Evolutionary conservation across 2,113 vertebrate genomes (phyloP), one percentile per base, ranked within the genome.

Genomic region (Morone saxatilis): DNA sequence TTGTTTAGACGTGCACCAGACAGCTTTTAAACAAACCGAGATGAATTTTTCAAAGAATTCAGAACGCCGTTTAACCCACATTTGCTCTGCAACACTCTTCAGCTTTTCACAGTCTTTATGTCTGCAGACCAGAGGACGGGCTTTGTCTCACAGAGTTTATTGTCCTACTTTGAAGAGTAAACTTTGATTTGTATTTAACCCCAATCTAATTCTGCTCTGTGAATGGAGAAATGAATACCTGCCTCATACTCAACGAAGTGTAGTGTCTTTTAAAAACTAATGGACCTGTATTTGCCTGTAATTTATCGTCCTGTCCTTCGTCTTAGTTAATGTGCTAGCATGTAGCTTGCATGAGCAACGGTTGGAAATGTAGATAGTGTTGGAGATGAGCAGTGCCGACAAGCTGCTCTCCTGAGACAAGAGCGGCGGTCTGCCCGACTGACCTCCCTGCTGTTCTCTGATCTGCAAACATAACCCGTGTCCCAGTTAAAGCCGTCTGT

Each of bases 301-400:
- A 88, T 45, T 82, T 88, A 87, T 91, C 57, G 91, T 94, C 91
- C 90, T 89, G 92, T 94, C 85, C 73, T 89, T 91, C 68, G 90
- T 94, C 89, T 85, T 93, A 89, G 88, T 91, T 90, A 82, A 84
- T 93, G 91, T 92, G 91, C 91, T 92, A 93, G 94, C 94, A 94
- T 94, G 94, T 93, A 91, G 92, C 88, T 93, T 94, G 94, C 94
- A 94, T 94, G 94, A 93, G 88, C 86, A 88, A 86, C n/a, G 70
- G 86, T 85, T 87, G 89, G 85, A 81, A 89, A 68, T 91, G 92
- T 92, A 94, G 89, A 90, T 91, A 93, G 81, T 45, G 83, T 67
- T 36, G 80, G 84, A 85, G 83, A 74, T 57, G 68, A 85, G 50
- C 60, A 75, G 86, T 20, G 61, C 50, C 31, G 83, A 84, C 90